Percentiles rank a stretch among this genome's conserved stretches.
phyloP scores from a whole-genome alignment of 2,888 invertebrate genomes.

The Clanis bilineata region DNA sequence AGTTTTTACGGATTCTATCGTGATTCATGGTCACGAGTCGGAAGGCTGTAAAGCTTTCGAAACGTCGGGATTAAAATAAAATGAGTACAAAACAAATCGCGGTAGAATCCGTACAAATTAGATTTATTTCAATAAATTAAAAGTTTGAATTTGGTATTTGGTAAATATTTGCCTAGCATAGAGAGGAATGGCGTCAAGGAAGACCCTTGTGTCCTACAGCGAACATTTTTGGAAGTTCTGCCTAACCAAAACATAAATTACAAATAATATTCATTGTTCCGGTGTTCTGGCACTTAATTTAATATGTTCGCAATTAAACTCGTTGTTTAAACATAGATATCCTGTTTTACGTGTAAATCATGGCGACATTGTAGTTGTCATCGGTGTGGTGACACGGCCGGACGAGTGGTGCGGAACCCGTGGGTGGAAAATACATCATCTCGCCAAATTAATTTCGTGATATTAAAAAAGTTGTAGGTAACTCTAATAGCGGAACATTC shows the following conservation, averaged over 20 bases:
- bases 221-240: neutral
- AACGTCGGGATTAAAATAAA: too few species aligned
- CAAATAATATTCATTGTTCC: neutral
- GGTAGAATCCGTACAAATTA: too few species aligned
- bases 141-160: too few species aligned
- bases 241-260: neutral
- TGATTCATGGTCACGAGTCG: too few species aligned
- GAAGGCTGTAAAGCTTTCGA: too few species aligned
- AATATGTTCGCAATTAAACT: slow-evolving; percentile 23
- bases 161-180: too few species aligned
- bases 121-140: too few species aligned
- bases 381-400: slow-evolving; percentile 17
- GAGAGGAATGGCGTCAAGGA: neutral
- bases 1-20: too few species aligned
- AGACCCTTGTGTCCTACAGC: too few species aligned
- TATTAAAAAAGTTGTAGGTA: slow-evolving; percentile 20
- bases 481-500: slow-evolving; percentile 12
- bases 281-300: neutral
- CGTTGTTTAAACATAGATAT: slow-evolving; percentile 29
- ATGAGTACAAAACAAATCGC: too few species aligned
- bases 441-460: slow-evolving; percentile 52
- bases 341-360: slow-evolving; percentile 28
- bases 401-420: slow-evolving; percentile 20
- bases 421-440: slow-evolving; percentile 49
- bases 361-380: slow-evolving; percentile 28